phyloP scores from a whole-genome alignment of 2,797 vertebrate species.

The Heteromormyrus szaboi region DNA sequence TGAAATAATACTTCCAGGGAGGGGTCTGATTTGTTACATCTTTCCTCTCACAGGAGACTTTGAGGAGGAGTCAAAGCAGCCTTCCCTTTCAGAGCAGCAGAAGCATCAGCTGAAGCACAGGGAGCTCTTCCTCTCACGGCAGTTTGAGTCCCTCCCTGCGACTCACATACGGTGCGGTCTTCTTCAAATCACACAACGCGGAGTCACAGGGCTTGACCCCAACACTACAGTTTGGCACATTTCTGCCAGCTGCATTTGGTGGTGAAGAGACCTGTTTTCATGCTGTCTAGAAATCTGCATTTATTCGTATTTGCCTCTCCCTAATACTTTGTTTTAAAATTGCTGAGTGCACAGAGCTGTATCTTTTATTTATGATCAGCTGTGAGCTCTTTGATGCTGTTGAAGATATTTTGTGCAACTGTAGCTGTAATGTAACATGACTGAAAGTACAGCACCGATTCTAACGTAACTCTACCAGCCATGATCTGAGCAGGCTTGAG shows the following conservation, averaged over 20 bases:
- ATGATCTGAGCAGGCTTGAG: not conserved
- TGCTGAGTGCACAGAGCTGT: not conserved
- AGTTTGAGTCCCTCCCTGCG: conserved; percentile 87
- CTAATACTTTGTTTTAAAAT: not conserved
- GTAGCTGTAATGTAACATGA: not conserved
- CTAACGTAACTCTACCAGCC: not conserved
- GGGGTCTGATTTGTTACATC: not conserved
- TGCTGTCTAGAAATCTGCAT: not conserved
- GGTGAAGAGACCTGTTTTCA: not conserved
- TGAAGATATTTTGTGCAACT: not conserved
- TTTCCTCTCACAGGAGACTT: conserved; percentile 69
- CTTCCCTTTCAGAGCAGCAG: conserved; percentile 76
- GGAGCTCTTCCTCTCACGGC: conserved; percentile 86
- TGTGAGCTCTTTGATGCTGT: not conserved
- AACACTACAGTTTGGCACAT: not conserved
- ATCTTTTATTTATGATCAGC: not conserved
- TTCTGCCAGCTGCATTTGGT: not conserved
- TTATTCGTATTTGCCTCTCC: not conserved
- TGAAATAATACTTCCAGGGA: not conserved
- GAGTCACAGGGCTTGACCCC: not conserved
- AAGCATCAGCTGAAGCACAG: conserved; percentile 91
- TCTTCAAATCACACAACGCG: no score
- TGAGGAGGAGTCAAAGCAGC: conserved; percentile 92
- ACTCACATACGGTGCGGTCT: conserved; percentile 80
- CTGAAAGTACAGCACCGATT: not conserved